phyloP scores from a whole-genome alignment of 2,797 vertebrate species.

The Simalia tracyae region DNA sequence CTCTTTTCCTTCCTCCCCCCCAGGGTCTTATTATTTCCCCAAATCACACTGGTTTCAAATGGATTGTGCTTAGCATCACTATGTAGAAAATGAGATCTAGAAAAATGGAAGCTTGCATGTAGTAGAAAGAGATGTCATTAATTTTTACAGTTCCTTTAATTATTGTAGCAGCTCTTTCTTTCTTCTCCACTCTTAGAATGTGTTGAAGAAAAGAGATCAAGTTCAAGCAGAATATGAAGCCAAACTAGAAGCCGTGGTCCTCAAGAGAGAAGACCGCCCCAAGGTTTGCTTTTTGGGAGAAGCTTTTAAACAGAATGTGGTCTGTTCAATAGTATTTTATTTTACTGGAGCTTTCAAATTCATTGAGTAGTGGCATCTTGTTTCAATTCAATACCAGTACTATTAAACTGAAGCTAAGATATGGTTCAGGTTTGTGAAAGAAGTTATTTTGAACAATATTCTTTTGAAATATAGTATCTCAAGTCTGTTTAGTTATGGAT shows the following conservation, averaged over 20 bases:
- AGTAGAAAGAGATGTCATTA: neutral
- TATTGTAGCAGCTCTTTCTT: constrained; percentile 1
- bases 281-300: constrained; percentile 77
- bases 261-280: constrained; percentile 89
- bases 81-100: neutral
- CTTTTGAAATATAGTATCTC: neutral
- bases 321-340: neutral
- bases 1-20: too few relatives aligned
- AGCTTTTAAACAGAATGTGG: neutral
- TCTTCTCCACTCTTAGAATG: constrained; percentile 75
- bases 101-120: neutral
- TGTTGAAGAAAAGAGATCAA: constrained; percentile 94
- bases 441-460: neutral
- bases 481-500: neutral
- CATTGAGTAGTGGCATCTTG: neutral
- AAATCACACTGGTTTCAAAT: neutral
- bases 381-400: neutral
- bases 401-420: neutral
- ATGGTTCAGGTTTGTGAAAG: neutral
- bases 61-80: neutral
- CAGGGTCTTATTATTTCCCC: neutral
- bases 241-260: constrained; percentile 87
- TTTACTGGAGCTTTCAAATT: neutral
- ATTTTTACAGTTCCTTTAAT: neutral
- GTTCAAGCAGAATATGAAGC: constrained; percentile 96